Conservation (phyloP, 92 coral and sea anemone genomes). For the Palythoa heliodiscus region DNA sequence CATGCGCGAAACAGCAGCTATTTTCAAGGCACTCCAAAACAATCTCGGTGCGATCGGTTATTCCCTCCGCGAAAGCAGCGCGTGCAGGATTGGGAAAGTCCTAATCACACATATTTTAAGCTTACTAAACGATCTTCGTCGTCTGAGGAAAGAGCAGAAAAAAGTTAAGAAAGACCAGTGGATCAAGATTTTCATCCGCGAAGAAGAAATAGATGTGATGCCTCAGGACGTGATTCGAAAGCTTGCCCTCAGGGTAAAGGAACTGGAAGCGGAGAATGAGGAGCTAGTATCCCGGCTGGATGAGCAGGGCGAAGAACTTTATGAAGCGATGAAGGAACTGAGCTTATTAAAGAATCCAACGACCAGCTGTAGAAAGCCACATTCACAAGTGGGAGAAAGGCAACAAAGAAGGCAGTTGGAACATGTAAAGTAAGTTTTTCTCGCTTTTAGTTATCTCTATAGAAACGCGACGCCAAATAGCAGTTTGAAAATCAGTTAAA, state of each 20-base stretch:
- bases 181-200: not conserved
- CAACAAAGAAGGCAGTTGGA: conserved; percentile 13
- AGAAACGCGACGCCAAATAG: not conserved
- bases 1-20: not conserved
- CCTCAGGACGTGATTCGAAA: not conserved
- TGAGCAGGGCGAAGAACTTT: not conserved
- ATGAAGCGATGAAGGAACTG: not conserved
- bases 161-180: not conserved
- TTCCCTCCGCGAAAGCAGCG: not conserved
- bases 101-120: not conserved
- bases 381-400: not conserved
- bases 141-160: conserved; percentile 1
- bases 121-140: not conserved
- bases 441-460: not conserved
- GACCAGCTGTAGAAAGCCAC: not conserved
- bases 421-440: conserved; percentile 14
- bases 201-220: not conserved
- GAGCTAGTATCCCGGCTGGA: not conserved
- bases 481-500: not conserved
- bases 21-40: conserved; percentile 5
- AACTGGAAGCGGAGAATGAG: not conserved
- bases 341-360: not conserved
- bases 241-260: not conserved
- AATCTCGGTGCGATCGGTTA: not conserved
- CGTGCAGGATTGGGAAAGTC: not conserved